A percentile compares a stretch with the other conserved stretches of the same genome.
These are phyloP conservation scores for Catostylus mosaicus DNA, from an alignment of 30 jellyfish, hydroid and myxozoan species.

Conservation along the genomic window DNA sequence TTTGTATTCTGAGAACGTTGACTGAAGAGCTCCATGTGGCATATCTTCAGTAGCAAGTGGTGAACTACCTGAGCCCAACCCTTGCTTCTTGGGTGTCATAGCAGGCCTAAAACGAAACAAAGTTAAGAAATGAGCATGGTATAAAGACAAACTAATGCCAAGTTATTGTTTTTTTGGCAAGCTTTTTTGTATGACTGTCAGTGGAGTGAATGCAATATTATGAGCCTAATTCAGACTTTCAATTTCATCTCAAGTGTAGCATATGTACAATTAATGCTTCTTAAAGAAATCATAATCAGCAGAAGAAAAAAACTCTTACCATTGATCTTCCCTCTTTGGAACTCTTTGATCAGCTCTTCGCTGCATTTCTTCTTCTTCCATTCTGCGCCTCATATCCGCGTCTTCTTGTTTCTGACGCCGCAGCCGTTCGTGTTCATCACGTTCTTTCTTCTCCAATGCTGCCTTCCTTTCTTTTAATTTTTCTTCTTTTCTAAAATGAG, in stretches of 20 bases:
- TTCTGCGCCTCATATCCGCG: slow-evolving; percentile 16
- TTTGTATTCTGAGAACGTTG: slow-evolving; percentile 35
- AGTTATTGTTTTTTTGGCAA: background rate
- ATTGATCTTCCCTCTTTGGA: slow-evolving; percentile 43
- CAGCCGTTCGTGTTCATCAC: slow-evolving; percentile 59
- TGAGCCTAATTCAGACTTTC: too few relatives aligned
- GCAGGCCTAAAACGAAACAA: background rate
- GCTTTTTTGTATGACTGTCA: background rate
- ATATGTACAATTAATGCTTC: background rate
- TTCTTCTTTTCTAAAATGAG: slow-evolving; percentile 71
- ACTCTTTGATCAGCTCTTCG: background rate
- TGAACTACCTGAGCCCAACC: background rate
- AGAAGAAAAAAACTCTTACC: slow-evolving; percentile 5
- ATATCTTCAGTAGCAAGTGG: background rate
- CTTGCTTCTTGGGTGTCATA: background rate
- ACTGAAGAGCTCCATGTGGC: slow-evolving; percentile 6
- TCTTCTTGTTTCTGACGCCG: slow-evolving; percentile 50
- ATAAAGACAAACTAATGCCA: too few relatives aligned
- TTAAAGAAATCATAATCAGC: background rate
- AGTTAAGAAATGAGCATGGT: background rate
- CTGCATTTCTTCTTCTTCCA: slow-evolving; percentile 17
- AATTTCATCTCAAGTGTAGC: too few relatives aligned
- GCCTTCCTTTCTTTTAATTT: slow-evolving; percentile 63
- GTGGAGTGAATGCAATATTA: too few relatives aligned
- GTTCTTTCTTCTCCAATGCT: slow-evolving; percentile 35